These are phyloP conservation scores for Volucella bombylans DNA, from an alignment of 2,888 invertebrate species.

Conservation along the genomic window DNA sequence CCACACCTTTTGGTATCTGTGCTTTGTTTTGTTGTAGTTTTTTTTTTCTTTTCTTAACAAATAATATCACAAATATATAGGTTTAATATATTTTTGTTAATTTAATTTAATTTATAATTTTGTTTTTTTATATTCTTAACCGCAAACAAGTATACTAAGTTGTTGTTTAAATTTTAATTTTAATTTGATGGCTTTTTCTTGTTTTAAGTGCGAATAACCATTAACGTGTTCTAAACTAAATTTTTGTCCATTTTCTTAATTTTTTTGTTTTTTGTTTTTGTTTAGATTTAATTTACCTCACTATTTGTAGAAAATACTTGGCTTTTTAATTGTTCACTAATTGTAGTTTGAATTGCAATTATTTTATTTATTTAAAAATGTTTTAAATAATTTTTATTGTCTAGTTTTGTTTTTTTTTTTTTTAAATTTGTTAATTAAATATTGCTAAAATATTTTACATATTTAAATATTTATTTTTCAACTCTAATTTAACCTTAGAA, in stretches of 20 bases:
- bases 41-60: constrained; percentile 52
- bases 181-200: not conserved
- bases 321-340: constrained; percentile 56
- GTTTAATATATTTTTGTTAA: constrained; percentile 52
- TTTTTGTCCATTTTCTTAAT: constrained; percentile 5
- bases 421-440: constrained; percentile 58
- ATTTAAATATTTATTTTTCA: constrained; percentile 26
- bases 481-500: constrained; percentile 57
- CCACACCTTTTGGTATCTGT: constrained; percentile 23
- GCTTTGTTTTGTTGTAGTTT: no score
- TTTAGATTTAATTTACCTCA: constrained; percentile 48
- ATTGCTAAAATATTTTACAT: constrained; percentile 68
- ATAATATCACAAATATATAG: constrained; percentile 74
- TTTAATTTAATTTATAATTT: constrained; percentile 31
- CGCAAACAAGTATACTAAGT: constrained; percentile 40
- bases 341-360: constrained; percentile 34
- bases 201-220: constrained; percentile 63
- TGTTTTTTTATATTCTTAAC: constrained; percentile 29
- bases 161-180: not conserved
- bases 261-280: not conserved
- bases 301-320: constrained; percentile 73
- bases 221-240: constrained; percentile 61
- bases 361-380: constrained; percentile 54
- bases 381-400: constrained; percentile 69
- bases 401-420: constrained; percentile 57